These are phyloP conservation scores for Cenopis cana DNA, from an alignment of 2,888 invertebrate species.

Conservation along the genomic window DNA sequence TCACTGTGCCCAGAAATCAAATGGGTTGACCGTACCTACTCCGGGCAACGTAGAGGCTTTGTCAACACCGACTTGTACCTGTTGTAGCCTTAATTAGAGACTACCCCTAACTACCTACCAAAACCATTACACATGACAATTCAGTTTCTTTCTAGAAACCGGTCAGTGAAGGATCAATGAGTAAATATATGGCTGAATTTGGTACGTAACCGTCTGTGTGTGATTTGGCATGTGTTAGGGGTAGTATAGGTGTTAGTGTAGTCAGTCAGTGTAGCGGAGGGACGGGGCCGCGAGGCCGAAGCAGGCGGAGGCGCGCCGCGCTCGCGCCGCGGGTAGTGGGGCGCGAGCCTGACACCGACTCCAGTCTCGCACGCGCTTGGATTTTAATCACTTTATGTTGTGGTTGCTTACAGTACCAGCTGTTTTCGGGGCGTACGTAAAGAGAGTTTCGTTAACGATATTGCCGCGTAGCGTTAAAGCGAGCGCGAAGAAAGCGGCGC, in stretches of 20 bases:
- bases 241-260: slow-evolving; percentile 47
- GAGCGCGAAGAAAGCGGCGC: slow-evolving; percentile 58
- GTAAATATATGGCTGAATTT: neutral
- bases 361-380: slow-evolving; percentile 59
- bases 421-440: slow-evolving; percentile 88
- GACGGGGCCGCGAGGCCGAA: slow-evolving; percentile 61
- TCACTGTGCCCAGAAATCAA: too few relatives aligned
- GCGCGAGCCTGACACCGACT: slow-evolving; percentile 31
- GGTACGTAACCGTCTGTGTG: slow-evolving; percentile 17
- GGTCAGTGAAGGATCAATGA: neutral
- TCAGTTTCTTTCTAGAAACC: neutral
- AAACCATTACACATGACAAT: slow-evolving; percentile 22
- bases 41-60: neutral
- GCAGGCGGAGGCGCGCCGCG: slow-evolving; percentile 47
- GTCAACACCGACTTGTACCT: slow-evolving; percentile 1
- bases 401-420: slow-evolving; percentile 87
- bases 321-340: slow-evolving; percentile 15
- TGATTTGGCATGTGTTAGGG: slow-evolving; percentile 36
- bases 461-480: slow-evolving; percentile 67
- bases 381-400: slow-evolving; percentile 72
- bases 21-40: neutral
- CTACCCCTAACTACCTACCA: slow-evolving; percentile 35
- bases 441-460: slow-evolving; percentile 69
- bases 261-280: slow-evolving; percentile 61
- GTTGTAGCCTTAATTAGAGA: slow-evolving; percentile 13